Evolutionary conservation across 1,140 invertebrate species (phyloP).

Genomic region (Bombus superbus): DNA sequence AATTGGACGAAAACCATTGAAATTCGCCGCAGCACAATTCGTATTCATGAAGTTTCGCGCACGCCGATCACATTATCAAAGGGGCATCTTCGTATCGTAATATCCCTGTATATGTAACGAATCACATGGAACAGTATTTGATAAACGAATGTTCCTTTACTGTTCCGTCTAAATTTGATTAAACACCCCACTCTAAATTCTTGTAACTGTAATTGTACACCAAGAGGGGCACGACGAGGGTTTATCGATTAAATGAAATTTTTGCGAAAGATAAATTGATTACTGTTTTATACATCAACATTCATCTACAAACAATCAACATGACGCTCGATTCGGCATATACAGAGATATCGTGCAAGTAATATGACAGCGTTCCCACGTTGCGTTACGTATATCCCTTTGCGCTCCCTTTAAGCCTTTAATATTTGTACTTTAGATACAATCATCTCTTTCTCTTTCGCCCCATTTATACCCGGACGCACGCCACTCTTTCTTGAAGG

Average conservation of each 20-base stretch:
- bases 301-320: neutral
- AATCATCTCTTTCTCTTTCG: slow-evolving; percentile 33
- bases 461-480: slow-evolving; percentile 8
- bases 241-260: neutral
- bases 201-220: neutral
- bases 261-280: neutral
- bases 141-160: neutral
- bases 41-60: slow-evolving; percentile 4
- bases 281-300: neutral
- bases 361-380: slow-evolving; percentile 57
- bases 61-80: neutral
- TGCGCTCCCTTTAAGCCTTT: slow-evolving; percentile 34
- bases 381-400: slow-evolving; percentile 62
- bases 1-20: neutral
- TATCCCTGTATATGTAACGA: slow-evolving; percentile 54
- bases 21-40: neutral
- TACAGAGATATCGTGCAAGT: slow-evolving; percentile 34
- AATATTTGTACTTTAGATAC: slow-evolving; percentile 54
- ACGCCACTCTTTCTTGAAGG: neutral
- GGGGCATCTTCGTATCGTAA: slow-evolving; percentile 12
- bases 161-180: neutral
- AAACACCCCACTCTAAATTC: neutral
- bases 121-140: neutral
- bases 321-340: slow-evolving; percentile 22
- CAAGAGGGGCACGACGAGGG: too few relatives aligned